Conservation (phyloP, 2,888 invertebrate genomes). For the Noctua comes region DNA sequence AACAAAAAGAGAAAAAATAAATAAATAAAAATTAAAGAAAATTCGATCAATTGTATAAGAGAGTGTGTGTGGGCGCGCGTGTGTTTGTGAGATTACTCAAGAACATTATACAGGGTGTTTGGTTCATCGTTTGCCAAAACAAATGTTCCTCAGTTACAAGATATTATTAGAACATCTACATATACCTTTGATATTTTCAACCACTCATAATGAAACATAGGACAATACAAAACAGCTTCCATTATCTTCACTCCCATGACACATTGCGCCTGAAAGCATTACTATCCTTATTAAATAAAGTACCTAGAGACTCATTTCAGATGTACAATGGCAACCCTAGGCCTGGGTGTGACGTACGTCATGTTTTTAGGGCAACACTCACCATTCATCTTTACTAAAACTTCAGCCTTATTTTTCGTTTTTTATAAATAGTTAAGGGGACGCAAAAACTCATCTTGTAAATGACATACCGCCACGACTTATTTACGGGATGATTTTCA, state of each 20-base stretch:
- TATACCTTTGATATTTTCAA: slow-evolving; percentile 12
- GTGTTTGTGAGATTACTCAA: no score
- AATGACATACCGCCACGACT: slow-evolving; percentile 1
- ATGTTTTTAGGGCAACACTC: slow-evolving; percentile 57
- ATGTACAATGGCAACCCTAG: slow-evolving; percentile 39
- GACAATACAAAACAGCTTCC: slow-evolving; percentile 24
- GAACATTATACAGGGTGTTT: no score
- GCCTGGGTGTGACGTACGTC: slow-evolving; percentile 55
- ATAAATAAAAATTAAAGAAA: no score
- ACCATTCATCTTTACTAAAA: slow-evolving; percentile 63
- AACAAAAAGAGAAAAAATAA: no score
- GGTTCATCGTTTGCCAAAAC: no score
- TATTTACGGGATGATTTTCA: slow-evolving; percentile 17
- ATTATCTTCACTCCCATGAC: slow-evolving; percentile 33
- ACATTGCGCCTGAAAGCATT: slow-evolving; percentile 38
- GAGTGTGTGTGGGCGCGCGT: no score
- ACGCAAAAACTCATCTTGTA: slow-evolving; percentile 28
- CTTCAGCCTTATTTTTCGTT: slow-evolving; percentile 40
- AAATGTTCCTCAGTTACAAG: neutral
- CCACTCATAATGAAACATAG: neutral
- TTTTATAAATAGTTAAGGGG: slow-evolving; percentile 35
- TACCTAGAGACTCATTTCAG: slow-evolving; percentile 43
- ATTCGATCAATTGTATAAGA: no score
- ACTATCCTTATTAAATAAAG: slow-evolving; percentile 56
- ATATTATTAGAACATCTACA: neutral